Percentiles rank a stretch among this genome's conserved stretches.
Conservation (phyloP, 2,113 vertebrate genomes). For the Psilopsiagon aymara region DNA sequence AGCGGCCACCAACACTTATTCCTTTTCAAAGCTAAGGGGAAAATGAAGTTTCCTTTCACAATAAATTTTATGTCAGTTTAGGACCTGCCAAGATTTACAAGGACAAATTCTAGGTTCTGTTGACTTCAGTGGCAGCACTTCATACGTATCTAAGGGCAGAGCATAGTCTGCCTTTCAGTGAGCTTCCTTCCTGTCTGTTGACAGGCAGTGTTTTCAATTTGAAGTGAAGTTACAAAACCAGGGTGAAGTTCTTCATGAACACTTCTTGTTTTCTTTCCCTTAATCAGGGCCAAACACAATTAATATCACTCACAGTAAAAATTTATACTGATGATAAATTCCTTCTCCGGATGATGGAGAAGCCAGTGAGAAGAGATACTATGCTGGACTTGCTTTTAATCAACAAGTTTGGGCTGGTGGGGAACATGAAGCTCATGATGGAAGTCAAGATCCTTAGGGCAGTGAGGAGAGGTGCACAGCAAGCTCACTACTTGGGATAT, state of each 20-base stretch:
- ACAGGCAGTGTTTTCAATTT: neutral
- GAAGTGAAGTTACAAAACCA: neutral
- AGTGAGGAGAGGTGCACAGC: too few species aligned
- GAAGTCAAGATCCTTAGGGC: too few species aligned
- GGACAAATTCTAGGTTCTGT: neutral
- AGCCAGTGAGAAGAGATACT: neutral
- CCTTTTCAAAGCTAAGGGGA: neutral
- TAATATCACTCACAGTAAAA: neutral
- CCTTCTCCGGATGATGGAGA: neutral
- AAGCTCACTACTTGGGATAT: too few species aligned
- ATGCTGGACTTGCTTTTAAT: neutral
- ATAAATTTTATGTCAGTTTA: neutral
- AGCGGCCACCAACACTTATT: neutral
- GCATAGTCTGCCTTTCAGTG: neutral
- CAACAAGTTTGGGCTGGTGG: neutral
- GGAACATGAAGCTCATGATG: too few species aligned
- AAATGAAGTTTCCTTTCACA: neutral
- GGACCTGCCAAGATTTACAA: neutral
- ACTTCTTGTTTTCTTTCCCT: neutral
- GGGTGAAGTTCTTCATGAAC: neutral
- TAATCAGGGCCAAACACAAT: neutral
- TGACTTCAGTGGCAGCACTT: neutral
- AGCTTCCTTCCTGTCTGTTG: neutral
- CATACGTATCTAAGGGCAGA: neutral
- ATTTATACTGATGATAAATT: neutral